A percentile compares a stretch with the other conserved stretches of the same genome.
Conservation (phyloP, 2,888 invertebrate genomes). For the Zygothrica quintamaculata region DNA sequence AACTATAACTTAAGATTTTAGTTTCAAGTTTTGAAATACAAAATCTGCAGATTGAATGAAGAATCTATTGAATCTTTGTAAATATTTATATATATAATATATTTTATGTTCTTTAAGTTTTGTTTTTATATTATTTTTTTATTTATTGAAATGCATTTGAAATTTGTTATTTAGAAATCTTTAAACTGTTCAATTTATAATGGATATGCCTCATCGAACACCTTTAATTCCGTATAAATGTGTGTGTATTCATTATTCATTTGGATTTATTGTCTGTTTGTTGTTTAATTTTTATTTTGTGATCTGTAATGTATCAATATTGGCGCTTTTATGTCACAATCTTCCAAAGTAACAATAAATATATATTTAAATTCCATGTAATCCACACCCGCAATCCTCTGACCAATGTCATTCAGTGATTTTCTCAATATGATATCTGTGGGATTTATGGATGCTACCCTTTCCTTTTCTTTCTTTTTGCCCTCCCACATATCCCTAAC, state of each 20-base stretch:
- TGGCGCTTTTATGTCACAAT: constrained; percentile 69
- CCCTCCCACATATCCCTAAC: constrained; percentile 31
- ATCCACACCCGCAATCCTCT: constrained; percentile 54
- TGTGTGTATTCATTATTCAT: constrained; percentile 41
- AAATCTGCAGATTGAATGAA: no score
- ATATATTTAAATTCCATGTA: constrained; percentile 64
- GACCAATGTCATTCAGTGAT: constrained; percentile 52
- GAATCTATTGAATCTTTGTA: no score
- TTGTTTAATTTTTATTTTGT: background rate
- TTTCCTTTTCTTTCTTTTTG: constrained; percentile 4
- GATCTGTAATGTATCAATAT: constrained; percentile 60
- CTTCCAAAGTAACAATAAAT: constrained; percentile 53
- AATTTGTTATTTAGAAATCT: no score
- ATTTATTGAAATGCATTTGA: no score
- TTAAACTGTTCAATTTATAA: background rate
- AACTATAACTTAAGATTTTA: no score
- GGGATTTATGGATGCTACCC: constrained; percentile 66
- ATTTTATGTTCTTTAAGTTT: no score
- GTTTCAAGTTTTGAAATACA: no score
- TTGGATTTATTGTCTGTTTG: constrained; percentile 6
- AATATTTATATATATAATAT: no score
- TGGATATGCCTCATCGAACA: no score
- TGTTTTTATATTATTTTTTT: no score
- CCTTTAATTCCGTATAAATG: background rate
- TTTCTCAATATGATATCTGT: constrained; percentile 57